A percentile compares a stretch with the other conserved stretches of the same genome.
phyloP scores from a whole-genome alignment of 2,113 vertebrate genomes.

The Thryonomys swinderianus region DNA sequence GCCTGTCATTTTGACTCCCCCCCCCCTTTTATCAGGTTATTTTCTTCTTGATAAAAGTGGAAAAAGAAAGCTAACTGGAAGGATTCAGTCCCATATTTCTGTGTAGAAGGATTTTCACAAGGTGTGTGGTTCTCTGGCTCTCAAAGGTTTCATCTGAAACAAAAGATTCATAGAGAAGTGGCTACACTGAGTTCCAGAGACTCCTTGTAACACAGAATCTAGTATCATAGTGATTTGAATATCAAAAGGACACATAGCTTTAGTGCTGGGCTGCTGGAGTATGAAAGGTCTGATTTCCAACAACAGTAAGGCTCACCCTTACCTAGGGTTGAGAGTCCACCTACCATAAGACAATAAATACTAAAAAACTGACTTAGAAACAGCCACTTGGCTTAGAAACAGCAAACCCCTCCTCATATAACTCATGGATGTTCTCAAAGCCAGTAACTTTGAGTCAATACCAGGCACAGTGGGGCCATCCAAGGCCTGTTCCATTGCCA shows the following conservation, averaged over 20 bases:
- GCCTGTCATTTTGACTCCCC: constrained; percentile 65
- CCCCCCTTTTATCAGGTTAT: background rate
- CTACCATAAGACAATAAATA: background rate
- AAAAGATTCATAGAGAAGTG: background rate
- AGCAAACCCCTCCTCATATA: background rate
- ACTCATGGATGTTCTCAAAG: background rate
- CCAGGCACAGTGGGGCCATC: background rate
- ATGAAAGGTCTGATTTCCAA: background rate
- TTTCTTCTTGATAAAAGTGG: constrained; percentile 57
- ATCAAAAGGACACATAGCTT: background rate
- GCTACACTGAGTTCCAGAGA: background rate
- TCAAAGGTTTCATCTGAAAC: background rate
- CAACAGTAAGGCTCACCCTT: background rate
- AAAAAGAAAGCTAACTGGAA: background rate
- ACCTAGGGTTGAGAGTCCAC: background rate
- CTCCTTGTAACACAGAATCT: background rate
- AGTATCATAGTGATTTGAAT: background rate
- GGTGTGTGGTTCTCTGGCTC: background rate
- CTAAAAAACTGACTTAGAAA: background rate
- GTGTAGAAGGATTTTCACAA: background rate
- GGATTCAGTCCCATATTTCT: background rate
- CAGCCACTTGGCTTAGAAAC: background rate
- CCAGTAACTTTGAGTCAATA: background rate
- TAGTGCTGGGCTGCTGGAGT: background rate
- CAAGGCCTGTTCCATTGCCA: background rate